Conservation (phyloP, 2,113 vertebrate species). For the Caracal caracal region DNA sequence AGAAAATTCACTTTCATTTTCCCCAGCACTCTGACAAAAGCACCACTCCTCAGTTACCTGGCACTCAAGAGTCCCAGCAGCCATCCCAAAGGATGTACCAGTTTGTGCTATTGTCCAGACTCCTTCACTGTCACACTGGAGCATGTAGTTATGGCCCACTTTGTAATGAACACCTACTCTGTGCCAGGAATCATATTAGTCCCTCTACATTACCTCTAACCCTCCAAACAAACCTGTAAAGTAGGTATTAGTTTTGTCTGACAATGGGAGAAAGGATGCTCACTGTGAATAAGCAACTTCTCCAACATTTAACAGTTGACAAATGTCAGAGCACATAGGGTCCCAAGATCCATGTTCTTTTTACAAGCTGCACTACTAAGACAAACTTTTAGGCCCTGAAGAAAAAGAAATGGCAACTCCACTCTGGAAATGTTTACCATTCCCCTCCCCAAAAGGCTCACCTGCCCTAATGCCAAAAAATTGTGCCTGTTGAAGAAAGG, state of each 20-base stretch:
- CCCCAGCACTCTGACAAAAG: neutral
- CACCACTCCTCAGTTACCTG: neutral
- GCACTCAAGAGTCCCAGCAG: neutral
- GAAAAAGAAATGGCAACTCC: neutral
- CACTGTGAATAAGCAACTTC: neutral
- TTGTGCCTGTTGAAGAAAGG: accelerated
- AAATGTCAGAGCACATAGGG: neutral
- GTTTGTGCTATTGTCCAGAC: neutral
- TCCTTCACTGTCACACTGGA: neutral
- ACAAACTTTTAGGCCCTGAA: neutral
- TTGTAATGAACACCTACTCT: neutral
- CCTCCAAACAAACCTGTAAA: neutral
- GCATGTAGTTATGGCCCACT: neutral
- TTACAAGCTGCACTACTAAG: neutral
- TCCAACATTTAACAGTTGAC: neutral
- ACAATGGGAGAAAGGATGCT: neutral
- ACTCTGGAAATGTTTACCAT: neutral
- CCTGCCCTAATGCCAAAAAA: neutral
- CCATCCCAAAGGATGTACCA: neutral
- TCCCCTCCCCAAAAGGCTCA: neutral
- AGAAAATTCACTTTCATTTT: neutral
- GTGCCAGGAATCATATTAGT: neutral
- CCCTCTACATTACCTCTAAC: neutral
- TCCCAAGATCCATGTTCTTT: neutral
- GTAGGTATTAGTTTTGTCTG: neutral